These are phyloP conservation scores for Dicrurus megarhynchus DNA, from an alignment of 2,113 vertebrate genomes.

Conservation along the genomic window DNA sequence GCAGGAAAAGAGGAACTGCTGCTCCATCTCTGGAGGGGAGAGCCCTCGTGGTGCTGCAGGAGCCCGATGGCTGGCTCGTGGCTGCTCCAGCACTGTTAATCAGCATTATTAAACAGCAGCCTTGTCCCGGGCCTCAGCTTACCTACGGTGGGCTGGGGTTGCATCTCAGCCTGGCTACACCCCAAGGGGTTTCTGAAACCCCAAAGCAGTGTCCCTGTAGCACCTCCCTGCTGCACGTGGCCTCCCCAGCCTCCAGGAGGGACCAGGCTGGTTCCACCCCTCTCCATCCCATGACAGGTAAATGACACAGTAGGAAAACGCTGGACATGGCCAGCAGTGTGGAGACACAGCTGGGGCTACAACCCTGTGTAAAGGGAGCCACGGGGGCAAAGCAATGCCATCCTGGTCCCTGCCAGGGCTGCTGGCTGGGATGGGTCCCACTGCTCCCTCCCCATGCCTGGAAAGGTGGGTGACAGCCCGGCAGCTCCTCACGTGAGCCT, in stretches of 20 bases:
- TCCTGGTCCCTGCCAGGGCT: not conserved
- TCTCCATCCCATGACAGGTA: fast-evolving
- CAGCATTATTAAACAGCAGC: not conserved
- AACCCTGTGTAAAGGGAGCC: not conserved
- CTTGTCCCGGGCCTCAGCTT: not conserved
- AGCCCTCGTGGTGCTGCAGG: not conserved
- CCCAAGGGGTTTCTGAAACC: not conserved
- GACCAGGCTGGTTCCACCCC: fast-evolving
- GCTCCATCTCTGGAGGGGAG: not conserved
- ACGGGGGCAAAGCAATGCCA: fast-evolving
- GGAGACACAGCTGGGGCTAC: not conserved
- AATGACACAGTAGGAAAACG: fast-evolving
- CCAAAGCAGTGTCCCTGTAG: not conserved
- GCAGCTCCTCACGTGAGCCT: fast-evolving
- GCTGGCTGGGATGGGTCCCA: fast-evolving
- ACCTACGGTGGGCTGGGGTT: not conserved
- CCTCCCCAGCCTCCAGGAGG: not conserved
- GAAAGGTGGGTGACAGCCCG: fast-evolving
- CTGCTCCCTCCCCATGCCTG: not conserved
- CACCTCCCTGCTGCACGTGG: not conserved
- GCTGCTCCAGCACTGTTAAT: not conserved
- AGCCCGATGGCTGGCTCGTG: not conserved
- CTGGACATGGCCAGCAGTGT: fast-evolving
- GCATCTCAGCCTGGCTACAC: not conserved
- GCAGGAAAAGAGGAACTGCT: not conserved